These are phyloP conservation scores for Epiblema foenella DNA, from an alignment of 2,888 invertebrate genomes.

Conservation along the genomic window DNA sequence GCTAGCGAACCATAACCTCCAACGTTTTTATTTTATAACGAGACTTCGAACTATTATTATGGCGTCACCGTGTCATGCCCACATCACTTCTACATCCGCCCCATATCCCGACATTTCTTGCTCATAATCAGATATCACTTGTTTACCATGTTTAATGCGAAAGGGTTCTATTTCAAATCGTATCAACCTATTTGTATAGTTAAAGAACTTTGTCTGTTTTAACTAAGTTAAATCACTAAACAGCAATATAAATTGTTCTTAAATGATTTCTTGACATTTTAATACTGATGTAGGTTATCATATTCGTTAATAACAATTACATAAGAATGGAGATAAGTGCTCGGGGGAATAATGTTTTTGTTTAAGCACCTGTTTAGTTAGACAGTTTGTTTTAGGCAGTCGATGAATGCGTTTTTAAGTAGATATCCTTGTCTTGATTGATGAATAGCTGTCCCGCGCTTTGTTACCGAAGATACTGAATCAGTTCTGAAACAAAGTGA, in stretches of 20 bases:
- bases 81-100: slow-evolving; percentile 80
- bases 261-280: slow-evolving; percentile 80
- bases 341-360: slow-evolving; percentile 49
- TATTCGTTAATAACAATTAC: slow-evolving; percentile 75
- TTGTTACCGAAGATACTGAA: slow-evolving; percentile 64
- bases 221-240: slow-evolving; percentile 51
- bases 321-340: slow-evolving; percentile 62
- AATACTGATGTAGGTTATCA: slow-evolving; percentile 71
- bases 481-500: slow-evolving; percentile 65
- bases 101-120: slow-evolving; percentile 67
- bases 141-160: slow-evolving; percentile 59
- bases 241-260: slow-evolving; percentile 72
- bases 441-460: slow-evolving; percentile 70
- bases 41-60: slow-evolving; percentile 79
- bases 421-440: slow-evolving; percentile 80
- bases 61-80: slow-evolving; percentile 80
- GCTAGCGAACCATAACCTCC: slow-evolving; percentile 76
- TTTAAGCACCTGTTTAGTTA: slow-evolving; percentile 56
- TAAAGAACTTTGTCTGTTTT: slow-evolving; percentile 57
- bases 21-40: slow-evolving; percentile 79
- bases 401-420: slow-evolving; percentile 78
- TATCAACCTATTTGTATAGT: slow-evolving; percentile 11
- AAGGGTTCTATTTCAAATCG: slow-evolving; percentile 58
- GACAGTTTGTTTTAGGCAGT: slow-evolving; percentile 63
- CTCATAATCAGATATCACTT: slow-evolving; percentile 72